A percentile compares a stretch with the other conserved stretches of the same genome.
Conservation (phyloP, 2,888 invertebrate species). For the Nomada hirtipes region DNA sequence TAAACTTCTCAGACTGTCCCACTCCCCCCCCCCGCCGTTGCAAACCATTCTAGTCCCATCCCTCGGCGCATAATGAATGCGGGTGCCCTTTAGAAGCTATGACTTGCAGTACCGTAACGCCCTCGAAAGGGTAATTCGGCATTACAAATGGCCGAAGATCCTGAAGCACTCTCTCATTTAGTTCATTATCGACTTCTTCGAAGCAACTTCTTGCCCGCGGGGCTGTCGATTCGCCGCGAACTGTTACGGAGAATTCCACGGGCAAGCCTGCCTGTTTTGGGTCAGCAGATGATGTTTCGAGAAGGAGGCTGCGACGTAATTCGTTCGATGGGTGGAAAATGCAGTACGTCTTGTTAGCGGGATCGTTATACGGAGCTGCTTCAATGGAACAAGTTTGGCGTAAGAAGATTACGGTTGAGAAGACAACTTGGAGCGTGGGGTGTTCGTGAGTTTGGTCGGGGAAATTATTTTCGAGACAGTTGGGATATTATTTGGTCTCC, state of each 20-base stretch:
- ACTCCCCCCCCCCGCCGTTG: not conserved
- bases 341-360: not conserved
- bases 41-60: slow-evolving; percentile 41
- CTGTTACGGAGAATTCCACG: slow-evolving; percentile 29
- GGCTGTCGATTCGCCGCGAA: slow-evolving; percentile 34
- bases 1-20: slow-evolving; percentile 67
- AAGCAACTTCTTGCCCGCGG: slow-evolving; percentile 45
- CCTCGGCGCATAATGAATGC: slow-evolving; percentile 72
- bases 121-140: slow-evolving; percentile 78
- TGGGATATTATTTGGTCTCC: no score
- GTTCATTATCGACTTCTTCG: slow-evolving; percentile 79
- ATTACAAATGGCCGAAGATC: slow-evolving; percentile 81
- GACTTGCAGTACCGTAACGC: slow-evolving; percentile 75
- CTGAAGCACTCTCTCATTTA: slow-evolving; percentile 70
- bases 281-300: slow-evolving; percentile 12
- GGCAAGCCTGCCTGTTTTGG: slow-evolving; percentile 13
- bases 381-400: not conserved
- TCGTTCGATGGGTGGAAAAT: not conserved
- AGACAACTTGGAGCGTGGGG: no score
- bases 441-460: not conserved
- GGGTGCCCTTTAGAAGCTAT: slow-evolving; percentile 74
- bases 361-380: not conserved
- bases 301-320: not conserved
- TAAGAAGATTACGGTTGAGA: slow-evolving; percentile 7
- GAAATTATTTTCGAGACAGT: not conserved